Conservation (phyloP, 1,140 invertebrate genomes). For the Meteorus sp. region DNA sequence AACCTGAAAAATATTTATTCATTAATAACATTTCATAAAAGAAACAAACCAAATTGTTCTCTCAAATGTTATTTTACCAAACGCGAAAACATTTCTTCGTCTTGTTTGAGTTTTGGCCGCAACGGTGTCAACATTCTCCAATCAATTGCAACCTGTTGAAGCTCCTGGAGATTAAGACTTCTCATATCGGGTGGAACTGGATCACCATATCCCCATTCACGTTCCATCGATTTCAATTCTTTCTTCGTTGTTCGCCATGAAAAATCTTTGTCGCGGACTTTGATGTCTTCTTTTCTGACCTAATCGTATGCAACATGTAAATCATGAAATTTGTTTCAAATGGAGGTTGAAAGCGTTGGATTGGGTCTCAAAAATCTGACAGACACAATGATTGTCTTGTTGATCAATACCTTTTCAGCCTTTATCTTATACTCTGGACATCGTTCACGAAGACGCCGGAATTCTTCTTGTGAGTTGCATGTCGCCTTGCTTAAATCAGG, state of each 20-base stretch:
- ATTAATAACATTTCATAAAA: background rate
- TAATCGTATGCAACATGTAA: constrained; percentile 34
- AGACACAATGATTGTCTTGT: background rate
- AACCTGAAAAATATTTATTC: constrained; percentile 57
- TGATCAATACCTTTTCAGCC: constrained; percentile 72
- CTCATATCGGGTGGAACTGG: constrained; percentile 83
- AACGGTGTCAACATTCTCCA: constrained; percentile 90
- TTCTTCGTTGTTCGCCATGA: constrained; percentile 71
- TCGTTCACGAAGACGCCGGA: constrained; percentile 77
- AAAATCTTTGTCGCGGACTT: constrained; percentile 59
- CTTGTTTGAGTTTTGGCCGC: constrained; percentile 76
- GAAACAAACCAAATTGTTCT: no score
- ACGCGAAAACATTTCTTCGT: constrained; percentile 86
- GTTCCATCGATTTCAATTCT: constrained; percentile 64
- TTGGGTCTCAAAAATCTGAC: background rate
- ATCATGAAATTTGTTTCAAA: no score
- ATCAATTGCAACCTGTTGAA: constrained; percentile 84
- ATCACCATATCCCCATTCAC: constrained; percentile 72
- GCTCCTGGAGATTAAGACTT: constrained; percentile 73
- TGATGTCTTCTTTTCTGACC: constrained; percentile 56
- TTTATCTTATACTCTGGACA: constrained; percentile 89
- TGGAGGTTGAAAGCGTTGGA: no score
- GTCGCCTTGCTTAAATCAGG: constrained; percentile 82
- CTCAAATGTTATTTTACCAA: constrained; percentile 39
- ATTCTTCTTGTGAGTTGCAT: constrained; percentile 76